A percentile compares a stretch with the other conserved stretches of the same genome.
Conservation (phyloP, 2,113 vertebrate genomes). For the Pangasianodon hypophthalmus region DNA sequence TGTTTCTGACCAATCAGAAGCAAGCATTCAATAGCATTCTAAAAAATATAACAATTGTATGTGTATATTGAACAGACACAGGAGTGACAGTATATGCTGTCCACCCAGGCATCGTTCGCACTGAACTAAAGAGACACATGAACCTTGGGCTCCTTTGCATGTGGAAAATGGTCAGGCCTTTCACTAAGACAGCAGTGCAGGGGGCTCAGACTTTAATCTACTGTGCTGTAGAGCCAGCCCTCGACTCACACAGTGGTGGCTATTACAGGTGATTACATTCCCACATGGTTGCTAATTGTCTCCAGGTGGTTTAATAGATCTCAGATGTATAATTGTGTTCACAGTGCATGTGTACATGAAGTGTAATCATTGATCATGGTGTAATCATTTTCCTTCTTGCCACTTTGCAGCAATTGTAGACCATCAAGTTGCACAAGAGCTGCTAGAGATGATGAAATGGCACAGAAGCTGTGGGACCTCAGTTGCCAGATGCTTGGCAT, state of each 20-base stretch:
- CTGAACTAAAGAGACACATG: conserved; percentile 61
- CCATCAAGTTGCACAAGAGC: conserved; percentile 49
- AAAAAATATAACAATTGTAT: not conserved
- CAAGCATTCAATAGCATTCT: not conserved
- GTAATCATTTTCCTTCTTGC: not conserved
- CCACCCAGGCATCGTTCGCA: conserved; percentile 63
- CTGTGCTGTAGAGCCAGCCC: conserved; percentile 58
- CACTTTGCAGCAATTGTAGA: conserved; percentile 54
- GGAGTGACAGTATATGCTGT: conserved; percentile 60
- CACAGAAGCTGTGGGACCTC: conserved; percentile 61
- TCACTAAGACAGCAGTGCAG: conserved; percentile 59
- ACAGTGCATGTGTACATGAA: not conserved
- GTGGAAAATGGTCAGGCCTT: conserved; percentile 54
- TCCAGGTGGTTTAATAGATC: not conserved
- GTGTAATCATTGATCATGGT: not conserved
- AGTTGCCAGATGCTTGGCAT: conserved; percentile 62
- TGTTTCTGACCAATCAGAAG: not conserved
- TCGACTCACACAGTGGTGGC: conserved; percentile 53
- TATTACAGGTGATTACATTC: conserved; percentile 58
- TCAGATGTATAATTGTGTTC: not conserved
- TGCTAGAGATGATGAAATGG: conserved; percentile 57
- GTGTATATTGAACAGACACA: conserved; percentile 48
- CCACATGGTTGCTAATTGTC: not conserved
- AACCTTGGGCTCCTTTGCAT: conserved; percentile 45
- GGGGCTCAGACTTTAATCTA: conserved; percentile 64